Percentiles rank a stretch among this genome's conserved stretches.
Conservation (phyloP, 2,113 vertebrate genomes). For the Menura novaehollandiae region DNA sequence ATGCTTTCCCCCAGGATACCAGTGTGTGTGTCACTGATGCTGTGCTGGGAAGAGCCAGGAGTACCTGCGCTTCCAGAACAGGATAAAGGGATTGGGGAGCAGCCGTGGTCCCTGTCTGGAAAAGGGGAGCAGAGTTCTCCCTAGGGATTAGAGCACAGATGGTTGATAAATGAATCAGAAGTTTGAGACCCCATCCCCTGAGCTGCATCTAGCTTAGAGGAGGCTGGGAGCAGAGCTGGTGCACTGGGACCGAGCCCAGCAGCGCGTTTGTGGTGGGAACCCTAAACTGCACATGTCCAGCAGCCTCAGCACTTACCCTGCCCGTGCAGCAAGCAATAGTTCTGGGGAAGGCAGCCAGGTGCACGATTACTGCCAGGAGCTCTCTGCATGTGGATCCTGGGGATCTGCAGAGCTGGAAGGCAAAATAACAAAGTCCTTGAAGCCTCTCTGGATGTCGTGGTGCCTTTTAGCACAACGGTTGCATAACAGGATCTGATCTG, state of each 20-base stretch:
- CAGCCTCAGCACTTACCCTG: background rate
- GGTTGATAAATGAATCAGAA: background rate
- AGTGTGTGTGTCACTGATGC: background rate
- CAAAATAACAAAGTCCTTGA: background rate
- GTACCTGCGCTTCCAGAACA: background rate
- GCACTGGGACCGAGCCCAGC: background rate
- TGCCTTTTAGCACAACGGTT: background rate
- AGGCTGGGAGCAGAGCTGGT: background rate
- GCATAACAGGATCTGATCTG: conserved; percentile 32
- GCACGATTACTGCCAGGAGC: background rate
- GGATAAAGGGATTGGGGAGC: background rate
- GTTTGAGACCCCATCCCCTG: background rate
- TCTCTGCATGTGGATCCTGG: background rate
- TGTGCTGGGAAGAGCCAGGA: background rate
- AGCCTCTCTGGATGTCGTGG: background rate
- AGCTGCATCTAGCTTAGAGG: background rate
- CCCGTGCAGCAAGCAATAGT: background rate
- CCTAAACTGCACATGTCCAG: background rate
- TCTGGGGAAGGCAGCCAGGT: background rate
- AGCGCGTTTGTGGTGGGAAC: background rate
- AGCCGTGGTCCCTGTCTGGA: background rate
- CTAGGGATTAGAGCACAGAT: background rate
- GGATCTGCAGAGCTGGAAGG: background rate
- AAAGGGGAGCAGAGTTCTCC: background rate
- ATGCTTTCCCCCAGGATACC: background rate